phyloP scores from a whole-genome alignment of 2,113 vertebrate species.

The Sander lucioperca region DNA sequence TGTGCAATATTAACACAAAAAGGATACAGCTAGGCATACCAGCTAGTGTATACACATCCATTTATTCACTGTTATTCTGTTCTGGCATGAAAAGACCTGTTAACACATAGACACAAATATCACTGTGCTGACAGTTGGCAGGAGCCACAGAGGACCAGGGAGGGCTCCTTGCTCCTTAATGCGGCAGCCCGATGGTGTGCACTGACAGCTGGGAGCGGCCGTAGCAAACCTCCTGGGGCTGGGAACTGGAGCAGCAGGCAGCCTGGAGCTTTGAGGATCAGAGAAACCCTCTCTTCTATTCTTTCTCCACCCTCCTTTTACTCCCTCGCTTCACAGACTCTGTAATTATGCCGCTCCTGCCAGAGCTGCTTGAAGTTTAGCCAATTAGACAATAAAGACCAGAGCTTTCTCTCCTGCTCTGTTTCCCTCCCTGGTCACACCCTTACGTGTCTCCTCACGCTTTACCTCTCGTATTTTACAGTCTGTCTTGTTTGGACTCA shows the following conservation, averaged over 20 bases:
- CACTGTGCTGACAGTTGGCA: conserved; percentile 51
- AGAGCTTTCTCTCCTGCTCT: conserved; percentile 59
- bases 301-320: conserved; percentile 48
- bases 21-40: not conserved
- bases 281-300: conserved; percentile 45
- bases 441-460: conserved; percentile 50
- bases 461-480: conserved; percentile 27
- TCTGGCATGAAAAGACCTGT: not conserved
- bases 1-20: conserved; percentile 1
- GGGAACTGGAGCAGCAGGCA: conserved; percentile 47
- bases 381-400: conserved; percentile 81
- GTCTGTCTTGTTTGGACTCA: conserved; percentile 30
- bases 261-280: conserved; percentile 55
- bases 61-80: not conserved
- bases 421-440: conserved; percentile 46
- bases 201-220: conserved; percentile 59
- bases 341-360: conserved; percentile 76
- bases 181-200: conserved; percentile 13
- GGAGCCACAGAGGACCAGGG: conserved; percentile 6
- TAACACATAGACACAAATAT: conserved; percentile 55
- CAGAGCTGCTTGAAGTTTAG: conserved; percentile 72
- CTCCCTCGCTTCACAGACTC: conserved; percentile 47
- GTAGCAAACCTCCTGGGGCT: conserved; percentile 23
- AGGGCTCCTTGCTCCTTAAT: conserved; percentile 3
- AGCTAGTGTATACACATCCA: not conserved